Base-by-base conservation (phyloP, 2,797 vertebrate species). In the Melanogrammus aeglefinus region DNA sequence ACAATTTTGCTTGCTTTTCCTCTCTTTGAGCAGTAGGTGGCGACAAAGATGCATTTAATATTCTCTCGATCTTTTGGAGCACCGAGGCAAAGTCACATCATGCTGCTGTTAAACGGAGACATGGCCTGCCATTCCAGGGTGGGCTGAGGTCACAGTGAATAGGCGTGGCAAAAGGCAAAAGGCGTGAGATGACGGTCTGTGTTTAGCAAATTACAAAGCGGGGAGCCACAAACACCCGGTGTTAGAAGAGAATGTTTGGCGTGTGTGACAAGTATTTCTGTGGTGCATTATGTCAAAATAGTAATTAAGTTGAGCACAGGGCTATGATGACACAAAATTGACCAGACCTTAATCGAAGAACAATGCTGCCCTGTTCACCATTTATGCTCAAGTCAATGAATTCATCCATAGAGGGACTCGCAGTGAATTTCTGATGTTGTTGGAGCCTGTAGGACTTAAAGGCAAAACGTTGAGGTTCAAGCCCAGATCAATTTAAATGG, bases 21-120 rank as follows among this genome's bases (percentile, higher is more conserved):
- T n/a, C 18, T 73, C 73, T 39, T 0, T 47, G 44, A 72, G 31
- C 91, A 76, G 77, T 81, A 91, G 92, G 81, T 84, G 90, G 88
- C 3, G 80, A 81, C 73, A 81, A 72, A 83, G 79, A 27, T 77
- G 35, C 18, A n/a, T 33, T 24, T 63, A 21, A 6, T 21, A 21
- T 10, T 33, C 14, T 24, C 3, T 21, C 35, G 7, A 21, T 41
- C 14, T n/a, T 33, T 18, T 24, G 14, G 69, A 31, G 27, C 27
- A 24, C 31, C 18, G 69, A 31, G 12, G 9, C 27, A 33, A 3
- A 9, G 27, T 18, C 35, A 29, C 77, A 73, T 2, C 4, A 24
- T 33, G 29, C 35, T n/a, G 9, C 9, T 72, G 14, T 24, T 63
- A 2, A 39, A 12, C n/a, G 24, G 29, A n/a, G 6, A 13, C 14